Evolutionary conservation across 2,888 invertebrate species (phyloP).

Genomic region (Dynastes hyllus): DNA sequence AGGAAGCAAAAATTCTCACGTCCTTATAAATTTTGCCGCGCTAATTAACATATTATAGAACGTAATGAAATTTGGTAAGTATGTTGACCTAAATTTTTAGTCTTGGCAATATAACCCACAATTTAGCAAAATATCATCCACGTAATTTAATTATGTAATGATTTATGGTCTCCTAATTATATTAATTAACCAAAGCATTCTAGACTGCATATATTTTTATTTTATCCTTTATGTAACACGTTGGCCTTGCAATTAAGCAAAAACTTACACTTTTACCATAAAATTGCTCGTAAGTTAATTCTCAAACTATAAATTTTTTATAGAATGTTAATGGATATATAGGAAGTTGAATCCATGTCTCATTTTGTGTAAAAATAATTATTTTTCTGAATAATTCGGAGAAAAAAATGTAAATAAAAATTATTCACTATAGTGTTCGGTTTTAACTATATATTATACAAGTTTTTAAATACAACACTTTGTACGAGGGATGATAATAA

Average conservation of each 20-base stretch:
- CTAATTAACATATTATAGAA: slow-evolving; percentile 15
- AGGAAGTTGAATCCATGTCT: too few relatives aligned
- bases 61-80: slow-evolving; percentile 14
- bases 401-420: too few relatives aligned
- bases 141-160: neutral
- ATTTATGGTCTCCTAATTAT: neutral
- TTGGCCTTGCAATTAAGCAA: too few relatives aligned
- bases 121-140: neutral
- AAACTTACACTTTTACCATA: neutral
- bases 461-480: too few relatives aligned
- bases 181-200: neutral
- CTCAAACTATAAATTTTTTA: neutral
- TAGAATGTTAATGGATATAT: neutral
- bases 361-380: too few relatives aligned
- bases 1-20: slow-evolving; percentile 7
- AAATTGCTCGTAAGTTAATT: neutral
- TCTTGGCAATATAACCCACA: neutral
- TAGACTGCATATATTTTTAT: neutral
- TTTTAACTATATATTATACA: too few relatives aligned
- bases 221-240: neutral
- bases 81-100: slow-evolving; percentile 10
- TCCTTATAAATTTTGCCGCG: slow-evolving; percentile 8
- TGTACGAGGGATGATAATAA: too few relatives aligned
- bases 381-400: too few relatives aligned
- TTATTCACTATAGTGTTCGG: too few relatives aligned